A percentile compares a stretch with the other conserved stretches of the same genome.
Conservation (phyloP, 2,113 vertebrate genomes). For the Okapia johnstoni region DNA sequence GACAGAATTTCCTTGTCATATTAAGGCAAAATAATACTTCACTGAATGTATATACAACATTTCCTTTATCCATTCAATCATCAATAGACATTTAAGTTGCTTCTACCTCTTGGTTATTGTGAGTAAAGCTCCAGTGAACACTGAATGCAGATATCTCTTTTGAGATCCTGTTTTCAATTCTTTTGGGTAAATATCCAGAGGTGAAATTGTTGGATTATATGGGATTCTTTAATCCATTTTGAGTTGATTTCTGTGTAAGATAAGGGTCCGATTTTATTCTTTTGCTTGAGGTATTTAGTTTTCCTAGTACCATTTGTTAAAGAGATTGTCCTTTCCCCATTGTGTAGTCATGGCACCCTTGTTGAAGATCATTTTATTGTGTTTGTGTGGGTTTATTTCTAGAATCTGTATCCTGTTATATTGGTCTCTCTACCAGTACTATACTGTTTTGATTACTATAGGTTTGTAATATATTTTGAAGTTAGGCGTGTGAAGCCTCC, state of each 20-base stretch:
- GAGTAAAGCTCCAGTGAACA: not conserved
- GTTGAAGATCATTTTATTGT: not conserved
- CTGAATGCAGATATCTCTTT: not conserved
- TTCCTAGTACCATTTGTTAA: not conserved
- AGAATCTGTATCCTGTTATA: not conserved
- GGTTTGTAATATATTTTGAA: not conserved
- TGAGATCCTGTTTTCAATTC: not conserved
- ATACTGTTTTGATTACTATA: not conserved
- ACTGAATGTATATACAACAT: not conserved
- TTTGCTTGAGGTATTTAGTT: not conserved
- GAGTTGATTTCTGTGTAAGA: not conserved
- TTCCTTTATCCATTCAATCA: not conserved
- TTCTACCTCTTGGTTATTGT: not conserved
- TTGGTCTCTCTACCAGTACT: not conserved
- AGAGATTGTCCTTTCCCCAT: not conserved
- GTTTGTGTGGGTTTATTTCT: not conserved
- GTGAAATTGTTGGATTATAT: not conserved
- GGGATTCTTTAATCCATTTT: not conserved
- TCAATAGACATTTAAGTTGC: not conserved
- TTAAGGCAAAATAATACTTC: not conserved
- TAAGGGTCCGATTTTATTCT: not conserved
- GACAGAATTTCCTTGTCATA: not conserved
- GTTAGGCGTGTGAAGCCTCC: not conserved
- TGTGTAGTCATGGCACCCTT: not conserved
- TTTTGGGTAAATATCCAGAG: not conserved